These are phyloP conservation scores for Patella pellucida DNA, from an alignment of 2,888 invertebrate species.

Conservation along the genomic window DNA sequence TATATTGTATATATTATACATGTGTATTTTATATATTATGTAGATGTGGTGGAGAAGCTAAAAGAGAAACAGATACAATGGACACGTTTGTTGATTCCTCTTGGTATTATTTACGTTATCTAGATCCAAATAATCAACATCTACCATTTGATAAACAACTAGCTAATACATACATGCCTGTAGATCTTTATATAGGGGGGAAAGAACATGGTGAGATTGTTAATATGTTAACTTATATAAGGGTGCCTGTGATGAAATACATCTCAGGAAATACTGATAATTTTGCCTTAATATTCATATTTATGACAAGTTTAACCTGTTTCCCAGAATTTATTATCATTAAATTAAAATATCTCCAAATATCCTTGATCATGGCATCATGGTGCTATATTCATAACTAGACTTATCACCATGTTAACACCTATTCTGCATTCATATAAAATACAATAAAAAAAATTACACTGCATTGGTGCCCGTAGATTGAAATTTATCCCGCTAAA, in stretches of 20 bases:
- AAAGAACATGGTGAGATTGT: constrained; percentile 85
- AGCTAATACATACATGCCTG: constrained; percentile 81
- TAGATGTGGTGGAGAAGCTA: constrained; percentile 75
- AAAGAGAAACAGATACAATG: constrained; percentile 96
- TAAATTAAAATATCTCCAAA: not conserved
- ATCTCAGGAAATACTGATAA: not conserved
- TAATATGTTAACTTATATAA: not conserved
- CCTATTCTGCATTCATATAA: not conserved
- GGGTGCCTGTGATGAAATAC: not conserved
- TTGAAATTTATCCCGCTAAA: too few species aligned
- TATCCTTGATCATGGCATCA: too few species aligned
- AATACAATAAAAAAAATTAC: too few species aligned
- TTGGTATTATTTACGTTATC: constrained; percentile 95
- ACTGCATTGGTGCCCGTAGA: too few species aligned
- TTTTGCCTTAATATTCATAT: too few species aligned
- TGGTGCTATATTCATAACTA: too few species aligned
- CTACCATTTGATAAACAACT: constrained; percentile 80
- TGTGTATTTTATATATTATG: too few species aligned
- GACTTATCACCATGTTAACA: too few species aligned
- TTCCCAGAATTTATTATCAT: not conserved
- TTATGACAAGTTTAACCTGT: not conserved
- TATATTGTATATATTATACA: too few species aligned
- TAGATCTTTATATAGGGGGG: constrained; percentile 96
- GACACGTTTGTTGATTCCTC: constrained; percentile 99
- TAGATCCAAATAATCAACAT: constrained; percentile 83